Percentiles rank a stretch among this genome's conserved stretches.
phyloP scores from a whole-genome alignment of 2,113 vertebrate genomes.

The Crotalus helleri region DNA sequence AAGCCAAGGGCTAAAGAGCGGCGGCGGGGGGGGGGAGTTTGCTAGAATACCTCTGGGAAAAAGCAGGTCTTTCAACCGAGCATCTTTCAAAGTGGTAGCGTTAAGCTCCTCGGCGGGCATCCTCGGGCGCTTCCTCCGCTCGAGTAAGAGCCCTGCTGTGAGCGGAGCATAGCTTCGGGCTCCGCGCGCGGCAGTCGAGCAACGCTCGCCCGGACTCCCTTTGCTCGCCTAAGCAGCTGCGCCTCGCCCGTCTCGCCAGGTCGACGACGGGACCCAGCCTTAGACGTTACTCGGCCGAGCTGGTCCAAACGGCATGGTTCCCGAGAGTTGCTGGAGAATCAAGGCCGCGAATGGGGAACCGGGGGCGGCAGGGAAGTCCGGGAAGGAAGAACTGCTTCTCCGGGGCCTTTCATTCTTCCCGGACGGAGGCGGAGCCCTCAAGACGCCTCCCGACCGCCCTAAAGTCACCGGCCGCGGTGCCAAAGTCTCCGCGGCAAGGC shows the following conservation, averaged over 20 bases:
- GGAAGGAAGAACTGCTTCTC: slow-evolving; percentile 27
- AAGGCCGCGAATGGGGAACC: background rate
- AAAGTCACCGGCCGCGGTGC: background rate
- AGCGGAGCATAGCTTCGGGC: slow-evolving; percentile 51
- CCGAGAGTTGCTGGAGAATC: slow-evolving; percentile 29
- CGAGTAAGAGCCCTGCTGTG: slow-evolving; percentile 35
- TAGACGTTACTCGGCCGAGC: slow-evolving; percentile 27
- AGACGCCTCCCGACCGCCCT: background rate
- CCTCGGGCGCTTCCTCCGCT: slow-evolving; percentile 55
- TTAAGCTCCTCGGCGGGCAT: slow-evolving; percentile 72
- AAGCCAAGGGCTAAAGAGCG: too few relatives aligned
- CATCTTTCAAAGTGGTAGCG: slow-evolving; percentile 70
- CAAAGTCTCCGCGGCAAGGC: background rate
- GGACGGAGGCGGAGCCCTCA: slow-evolving; percentile 23
- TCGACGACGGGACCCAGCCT: slow-evolving; percentile 7
- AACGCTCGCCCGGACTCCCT: background rate
- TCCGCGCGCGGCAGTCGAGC: slow-evolving; percentile 17
- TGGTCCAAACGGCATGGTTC: slow-evolving; percentile 38
- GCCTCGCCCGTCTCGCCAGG: background rate
- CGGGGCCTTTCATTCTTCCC: background rate
- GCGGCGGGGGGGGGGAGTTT: too few relatives aligned
- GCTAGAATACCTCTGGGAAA: slow-evolving; percentile 71
- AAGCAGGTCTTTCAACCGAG: slow-evolving; percentile 70
- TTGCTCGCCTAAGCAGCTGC: background rate
- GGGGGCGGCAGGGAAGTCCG: background rate